Percentiles rank a stretch among this genome's conserved stretches.
Evolutionary conservation across 2,797 vertebrate species (phyloP).

Genomic region (Sciurus vulgaris): DNA sequence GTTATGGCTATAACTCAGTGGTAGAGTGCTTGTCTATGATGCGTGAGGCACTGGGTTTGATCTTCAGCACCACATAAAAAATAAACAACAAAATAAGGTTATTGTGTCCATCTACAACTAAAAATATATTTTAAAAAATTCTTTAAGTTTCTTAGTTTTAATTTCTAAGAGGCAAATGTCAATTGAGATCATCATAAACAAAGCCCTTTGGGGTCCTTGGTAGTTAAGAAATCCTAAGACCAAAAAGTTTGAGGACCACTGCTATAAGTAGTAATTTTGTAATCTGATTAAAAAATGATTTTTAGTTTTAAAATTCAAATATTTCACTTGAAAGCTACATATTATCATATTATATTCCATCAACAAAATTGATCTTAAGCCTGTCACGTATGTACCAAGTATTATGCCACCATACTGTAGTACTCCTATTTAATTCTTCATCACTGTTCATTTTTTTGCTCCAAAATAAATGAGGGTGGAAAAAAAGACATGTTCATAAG

Average conservation of each 20-base stretch:
- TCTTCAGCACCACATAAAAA: no score
- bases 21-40: no score
- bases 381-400: neutral
- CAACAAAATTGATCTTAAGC: conserved; percentile 37
- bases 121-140: neutral
- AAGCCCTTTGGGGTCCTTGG: neutral
- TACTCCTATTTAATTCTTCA: conserved; percentile 33
- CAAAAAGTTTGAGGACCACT: neutral
- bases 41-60: no score
- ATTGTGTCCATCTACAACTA: no score
- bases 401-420: neutral
- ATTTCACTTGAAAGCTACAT: conserved; percentile 2
- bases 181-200: neutral
- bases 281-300: conserved; percentile 45
- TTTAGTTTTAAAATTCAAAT: conserved; percentile 64
- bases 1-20: no score
- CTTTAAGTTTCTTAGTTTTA: conserved; percentile 28
- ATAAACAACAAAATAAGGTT: no score
- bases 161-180: conserved; percentile 21
- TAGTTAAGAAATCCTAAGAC: neutral
- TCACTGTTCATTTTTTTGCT: neutral
- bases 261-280: neutral
- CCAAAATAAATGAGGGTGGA: neutral
- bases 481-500: neutral
- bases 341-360: conserved; percentile 16